A percentile compares a stretch with the other conserved stretches of the same genome.
phyloP scores from a whole-genome alignment of 2,888 invertebrate species.

The Minunthozetes semirufus region DNA sequence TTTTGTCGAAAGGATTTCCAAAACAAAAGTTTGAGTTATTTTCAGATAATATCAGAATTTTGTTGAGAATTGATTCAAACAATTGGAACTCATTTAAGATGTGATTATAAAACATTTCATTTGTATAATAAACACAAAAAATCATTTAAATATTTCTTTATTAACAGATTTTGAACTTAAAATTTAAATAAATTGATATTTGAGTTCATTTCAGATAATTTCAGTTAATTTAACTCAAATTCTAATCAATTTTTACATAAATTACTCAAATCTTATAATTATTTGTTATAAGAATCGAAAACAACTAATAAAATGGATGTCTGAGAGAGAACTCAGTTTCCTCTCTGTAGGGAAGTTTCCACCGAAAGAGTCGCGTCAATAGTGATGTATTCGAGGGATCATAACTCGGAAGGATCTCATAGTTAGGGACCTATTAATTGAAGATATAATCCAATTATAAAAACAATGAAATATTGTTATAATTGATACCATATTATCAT shows the following conservation, averaged over 20 bases:
- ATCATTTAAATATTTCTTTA: too few species aligned
- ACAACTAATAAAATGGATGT: background rate
- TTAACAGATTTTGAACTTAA: too few species aligned
- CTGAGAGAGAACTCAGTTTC: background rate
- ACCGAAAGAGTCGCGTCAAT: background rate
- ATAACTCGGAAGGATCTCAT: background rate
- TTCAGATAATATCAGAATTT: background rate
- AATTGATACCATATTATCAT: conserved; percentile 20
- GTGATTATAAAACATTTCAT: too few species aligned
- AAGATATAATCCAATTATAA: background rate
- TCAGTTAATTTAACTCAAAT: too few species aligned
- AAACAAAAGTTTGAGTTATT: background rate
- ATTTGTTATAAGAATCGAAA: background rate
- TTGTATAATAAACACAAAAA: too few species aligned
- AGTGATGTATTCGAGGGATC: background rate
- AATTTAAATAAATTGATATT: too few species aligned
- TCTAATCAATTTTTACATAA: background rate
- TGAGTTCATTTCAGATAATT: too few species aligned
- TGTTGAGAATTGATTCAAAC: background rate
- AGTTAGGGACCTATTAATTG: background rate
- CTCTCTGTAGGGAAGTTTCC: background rate
- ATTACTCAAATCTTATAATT: background rate
- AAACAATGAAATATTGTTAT: background rate
- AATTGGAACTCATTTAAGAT: background rate
- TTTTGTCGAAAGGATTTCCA: too few species aligned